A percentile compares a stretch with the other conserved stretches of the same genome.
phyloP scores from a whole-genome alignment of 1,140 invertebrate species.

The Ladona fulva region DNA sequence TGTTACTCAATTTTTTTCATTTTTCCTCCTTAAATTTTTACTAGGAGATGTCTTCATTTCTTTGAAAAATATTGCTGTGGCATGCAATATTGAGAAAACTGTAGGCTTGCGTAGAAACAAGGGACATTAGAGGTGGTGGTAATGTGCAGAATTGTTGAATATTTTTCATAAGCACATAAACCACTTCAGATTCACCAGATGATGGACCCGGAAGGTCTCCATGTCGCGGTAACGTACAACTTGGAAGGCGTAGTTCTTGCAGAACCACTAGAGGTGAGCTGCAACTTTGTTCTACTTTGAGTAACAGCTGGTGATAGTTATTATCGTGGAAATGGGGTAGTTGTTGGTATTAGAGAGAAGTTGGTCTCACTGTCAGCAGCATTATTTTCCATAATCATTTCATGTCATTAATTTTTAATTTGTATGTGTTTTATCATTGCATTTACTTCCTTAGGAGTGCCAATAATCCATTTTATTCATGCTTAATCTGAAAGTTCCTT shows the following conservation, averaged over 20 bases:
- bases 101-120: too few species aligned
- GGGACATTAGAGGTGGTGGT: not conserved
- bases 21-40: not conserved
- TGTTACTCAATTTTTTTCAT: conserved; percentile 25
- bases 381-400: too few species aligned
- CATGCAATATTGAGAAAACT: conserved; percentile 1
- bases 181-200: conserved; percentile 63
- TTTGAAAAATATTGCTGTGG: conserved; percentile 18
- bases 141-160: not conserved
- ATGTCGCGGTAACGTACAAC: conserved; percentile 52
- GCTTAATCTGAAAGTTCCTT: too few species aligned
- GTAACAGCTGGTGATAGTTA: too few species aligned
- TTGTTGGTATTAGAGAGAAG: too few species aligned
- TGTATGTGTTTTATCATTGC: too few species aligned
- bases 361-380: too few species aligned
- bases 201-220: conserved; percentile 65
- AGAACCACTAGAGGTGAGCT: conserved; percentile 73
- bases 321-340: too few species aligned
- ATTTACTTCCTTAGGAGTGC: too few species aligned
- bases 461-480: too few species aligned
- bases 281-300: not conserved
- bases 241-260: conserved; percentile 72
- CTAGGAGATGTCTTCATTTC: not conserved
- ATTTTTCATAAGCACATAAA: not conserved
- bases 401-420: too few species aligned